phyloP scores from a whole-genome alignment of 2,113 vertebrate genomes.

The Nothocercus julius region DNA sequence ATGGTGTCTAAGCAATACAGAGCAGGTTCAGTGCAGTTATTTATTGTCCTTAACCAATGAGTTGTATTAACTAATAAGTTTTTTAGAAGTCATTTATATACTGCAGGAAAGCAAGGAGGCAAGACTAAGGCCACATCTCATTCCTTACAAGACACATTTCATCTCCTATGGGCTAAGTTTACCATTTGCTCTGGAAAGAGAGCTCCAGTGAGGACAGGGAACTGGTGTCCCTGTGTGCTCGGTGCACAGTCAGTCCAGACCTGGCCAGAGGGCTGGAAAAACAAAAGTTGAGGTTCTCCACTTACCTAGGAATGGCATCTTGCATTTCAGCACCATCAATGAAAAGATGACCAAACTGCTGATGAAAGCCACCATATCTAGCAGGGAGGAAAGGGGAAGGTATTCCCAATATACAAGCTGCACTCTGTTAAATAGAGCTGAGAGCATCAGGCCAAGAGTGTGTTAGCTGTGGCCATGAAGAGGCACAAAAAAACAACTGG shows the following conservation, averaged over 20 bases:
- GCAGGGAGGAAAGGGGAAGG: too few relatives aligned
- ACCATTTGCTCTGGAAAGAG: neutral
- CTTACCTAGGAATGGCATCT: neutral
- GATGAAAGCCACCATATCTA: too few relatives aligned
- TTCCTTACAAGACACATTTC: neutral
- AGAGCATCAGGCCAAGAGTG: too few relatives aligned
- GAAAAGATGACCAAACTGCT: too few relatives aligned
- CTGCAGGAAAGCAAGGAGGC: neutral
- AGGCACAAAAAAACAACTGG: too few relatives aligned
- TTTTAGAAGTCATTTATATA: rapidly evolving
- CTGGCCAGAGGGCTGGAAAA: neutral
- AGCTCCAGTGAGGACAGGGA: neutral
- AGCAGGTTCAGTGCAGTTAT: neutral
- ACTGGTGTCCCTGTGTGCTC: neutral
- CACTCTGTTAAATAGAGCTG: too few relatives aligned
- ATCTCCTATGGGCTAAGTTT: neutral
- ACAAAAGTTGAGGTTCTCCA: neutral
- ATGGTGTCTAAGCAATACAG: neutral
- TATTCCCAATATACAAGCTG: too few relatives aligned
- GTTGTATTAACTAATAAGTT: neutral
- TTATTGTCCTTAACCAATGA: neutral
- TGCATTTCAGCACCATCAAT: too few relatives aligned
- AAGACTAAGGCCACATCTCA: neutral
- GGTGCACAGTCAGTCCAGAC: too few relatives aligned
- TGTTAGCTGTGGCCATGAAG: too few relatives aligned